phyloP scores from a whole-genome alignment of 2,888 invertebrate genomes.

The Bombylius discolor region DNA sequence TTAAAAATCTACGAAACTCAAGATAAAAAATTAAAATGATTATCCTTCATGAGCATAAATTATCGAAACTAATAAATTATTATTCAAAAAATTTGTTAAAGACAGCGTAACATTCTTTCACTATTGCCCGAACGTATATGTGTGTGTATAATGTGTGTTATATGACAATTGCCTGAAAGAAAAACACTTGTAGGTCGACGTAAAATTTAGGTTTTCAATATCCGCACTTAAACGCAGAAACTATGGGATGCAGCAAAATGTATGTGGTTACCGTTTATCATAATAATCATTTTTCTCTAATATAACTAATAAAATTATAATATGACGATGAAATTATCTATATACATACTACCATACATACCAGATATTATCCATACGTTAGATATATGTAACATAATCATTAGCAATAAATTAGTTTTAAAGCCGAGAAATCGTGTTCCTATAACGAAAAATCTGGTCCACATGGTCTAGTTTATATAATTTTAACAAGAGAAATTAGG shows the following conservation, averaged over 20 bases:
- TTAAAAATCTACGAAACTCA: no score
- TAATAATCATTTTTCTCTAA: slow-evolving; percentile 1
- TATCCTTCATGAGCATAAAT: no score
- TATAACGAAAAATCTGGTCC: no score
- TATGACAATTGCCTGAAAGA: not conserved
- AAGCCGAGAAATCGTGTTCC: no score
- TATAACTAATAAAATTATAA: no score
- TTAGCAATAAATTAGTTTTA: no score
- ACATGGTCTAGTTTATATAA: no score
- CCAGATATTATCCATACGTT: no score
- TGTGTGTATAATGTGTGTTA: not conserved
- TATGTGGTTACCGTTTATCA: slow-evolving; percentile 14
- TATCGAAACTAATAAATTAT: not conserved
- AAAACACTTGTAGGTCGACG: not conserved
- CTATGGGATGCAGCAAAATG: slow-evolving; percentile 10
- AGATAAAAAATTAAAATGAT: no score
- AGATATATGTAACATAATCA: no score
- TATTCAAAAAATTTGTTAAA: not conserved
- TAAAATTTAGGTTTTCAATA: not conserved
- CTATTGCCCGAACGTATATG: not conserved
- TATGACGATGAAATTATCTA: not conserved
- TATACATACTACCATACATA: not conserved
- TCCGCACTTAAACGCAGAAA: slow-evolving; percentile 7
- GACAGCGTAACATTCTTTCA: not conserved
- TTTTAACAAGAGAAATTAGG: not conserved